Conservation (phyloP, 2,888 invertebrate genomes). For the Vanessa cardui region DNA sequence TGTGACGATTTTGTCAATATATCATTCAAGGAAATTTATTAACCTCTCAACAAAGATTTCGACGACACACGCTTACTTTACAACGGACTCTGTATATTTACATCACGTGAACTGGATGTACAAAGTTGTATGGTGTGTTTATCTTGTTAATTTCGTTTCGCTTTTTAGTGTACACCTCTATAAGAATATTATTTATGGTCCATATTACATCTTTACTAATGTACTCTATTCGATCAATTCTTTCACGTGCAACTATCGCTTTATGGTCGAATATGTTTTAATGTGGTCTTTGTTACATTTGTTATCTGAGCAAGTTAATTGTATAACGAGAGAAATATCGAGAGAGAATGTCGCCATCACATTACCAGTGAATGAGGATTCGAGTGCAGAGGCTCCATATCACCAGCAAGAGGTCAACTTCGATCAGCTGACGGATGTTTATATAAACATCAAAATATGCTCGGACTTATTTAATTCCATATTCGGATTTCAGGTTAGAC, state of each 20-base stretch:
- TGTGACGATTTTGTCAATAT: background rate
- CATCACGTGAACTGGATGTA: background rate
- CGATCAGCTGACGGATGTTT: conserved; percentile 15
- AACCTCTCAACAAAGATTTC: background rate
- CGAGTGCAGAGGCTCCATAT: too few relatives aligned
- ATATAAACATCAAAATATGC: conserved; percentile 20
- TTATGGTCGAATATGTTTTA: background rate
- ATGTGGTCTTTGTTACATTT: background rate
- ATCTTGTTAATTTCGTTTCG: too few relatives aligned
- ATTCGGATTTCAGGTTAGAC: conserved; percentile 22
- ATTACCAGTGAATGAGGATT: background rate
- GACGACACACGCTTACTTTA: background rate
- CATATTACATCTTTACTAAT: background rate
- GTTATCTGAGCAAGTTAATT: conserved; percentile 21
- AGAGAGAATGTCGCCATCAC: background rate
- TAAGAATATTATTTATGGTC: too few relatives aligned
- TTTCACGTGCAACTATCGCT: background rate
- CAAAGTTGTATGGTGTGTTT: too few relatives aligned
- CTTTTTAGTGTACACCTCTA: too few relatives aligned
- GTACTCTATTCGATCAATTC: background rate
- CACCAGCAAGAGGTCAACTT: conserved; percentile 4
- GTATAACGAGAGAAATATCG: conserved; percentile 12
- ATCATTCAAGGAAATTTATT: background rate
- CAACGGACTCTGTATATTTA: background rate
- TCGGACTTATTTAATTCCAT: conserved; percentile 19